These are phyloP conservation scores for Callyntrura guangdongensis DNA, from an alignment of 2,888 invertebrate species.

Conservation along the genomic window DNA sequence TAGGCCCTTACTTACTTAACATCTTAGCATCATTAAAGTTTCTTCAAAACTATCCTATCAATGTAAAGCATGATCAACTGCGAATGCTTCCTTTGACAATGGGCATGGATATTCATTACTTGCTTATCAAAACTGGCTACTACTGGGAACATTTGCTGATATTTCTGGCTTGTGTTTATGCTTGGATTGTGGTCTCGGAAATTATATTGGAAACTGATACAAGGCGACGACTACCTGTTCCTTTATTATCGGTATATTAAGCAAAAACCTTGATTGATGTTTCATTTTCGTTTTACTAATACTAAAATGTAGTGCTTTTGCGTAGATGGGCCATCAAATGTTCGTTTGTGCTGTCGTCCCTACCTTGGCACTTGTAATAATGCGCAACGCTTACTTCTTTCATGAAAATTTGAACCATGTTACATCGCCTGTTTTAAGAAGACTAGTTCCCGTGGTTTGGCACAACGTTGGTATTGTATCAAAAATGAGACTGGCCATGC, in stretches of 20 bases:
- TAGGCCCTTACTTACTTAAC: conserved; percentile 42
- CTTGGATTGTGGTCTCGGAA: conserved; percentile 30
- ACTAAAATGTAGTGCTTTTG: not conserved
- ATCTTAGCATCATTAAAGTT: conserved; percentile 34
- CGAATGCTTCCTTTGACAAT: conserved; percentile 71
- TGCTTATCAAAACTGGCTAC: conserved; percentile 67
- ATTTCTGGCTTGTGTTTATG: conserved; percentile 61
- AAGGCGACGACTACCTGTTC: not conserved
- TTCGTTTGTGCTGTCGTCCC: conserved; percentile 57
- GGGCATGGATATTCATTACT: conserved; percentile 68
- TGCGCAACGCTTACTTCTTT: conserved; percentile 56
- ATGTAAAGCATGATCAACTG: conserved; percentile 70
- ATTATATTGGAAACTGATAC: conserved; percentile 27
- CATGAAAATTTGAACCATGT: conserved; percentile 34
- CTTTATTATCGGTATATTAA: conserved; percentile 21
- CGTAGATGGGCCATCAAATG: conserved; percentile 66
- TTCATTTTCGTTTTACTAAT: not conserved
- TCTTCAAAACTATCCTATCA: conserved; percentile 67
- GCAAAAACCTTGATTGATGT: too few species aligned
- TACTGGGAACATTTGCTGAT: conserved; percentile 74
- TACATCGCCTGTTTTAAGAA: conserved; percentile 52
- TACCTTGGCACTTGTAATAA: conserved; percentile 35
- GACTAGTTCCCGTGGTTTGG: conserved; percentile 51
- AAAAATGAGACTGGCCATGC: conserved; percentile 72
- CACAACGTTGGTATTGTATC: conserved; percentile 65